Conservation (phyloP, 2,888 invertebrate species). For the Acleris cristana region DNA sequence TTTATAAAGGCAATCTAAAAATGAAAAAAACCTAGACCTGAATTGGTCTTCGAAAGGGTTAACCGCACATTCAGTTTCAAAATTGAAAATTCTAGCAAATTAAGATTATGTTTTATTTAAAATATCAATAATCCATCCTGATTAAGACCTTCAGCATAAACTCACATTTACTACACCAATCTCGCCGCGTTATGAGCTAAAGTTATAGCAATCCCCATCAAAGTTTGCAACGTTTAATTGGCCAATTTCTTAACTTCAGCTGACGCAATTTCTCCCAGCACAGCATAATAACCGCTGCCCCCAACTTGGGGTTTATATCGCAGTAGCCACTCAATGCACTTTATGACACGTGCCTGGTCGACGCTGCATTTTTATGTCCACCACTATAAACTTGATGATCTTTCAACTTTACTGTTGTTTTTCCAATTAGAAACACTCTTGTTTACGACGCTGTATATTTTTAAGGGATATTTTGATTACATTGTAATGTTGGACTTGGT, state of each 20-base stretch:
- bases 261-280: slow-evolving; percentile 27
- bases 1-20: too few species aligned
- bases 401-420: slow-evolving; percentile 51
- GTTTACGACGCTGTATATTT: slow-evolving; percentile 41
- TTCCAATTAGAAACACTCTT: slow-evolving; percentile 54
- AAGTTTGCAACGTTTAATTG: slow-evolving; percentile 32
- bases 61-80: too few species aligned
- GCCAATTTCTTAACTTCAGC: slow-evolving; percentile 32
- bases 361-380: slow-evolving; percentile 47
- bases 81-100: too few species aligned
- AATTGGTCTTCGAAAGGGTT: too few species aligned
- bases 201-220: slow-evolving; percentile 28
- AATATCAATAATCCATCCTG: not conserved
- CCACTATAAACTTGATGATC: slow-evolving; percentile 54
- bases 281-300: slow-evolving; percentile 28
- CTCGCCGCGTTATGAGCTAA: slow-evolving; percentile 11
- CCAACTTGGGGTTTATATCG: slow-evolving; percentile 30
- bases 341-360: slow-evolving; percentile 43
- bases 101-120: not conserved
- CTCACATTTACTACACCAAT: slow-evolving; percentile 19
- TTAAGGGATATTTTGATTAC: slow-evolving; percentile 33
- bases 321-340: slow-evolving; percentile 38
- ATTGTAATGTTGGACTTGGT: slow-evolving; percentile 17
- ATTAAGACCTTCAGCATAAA: slow-evolving; percentile 6
- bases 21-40: too few species aligned